Base-by-base conservation (phyloP, 2,888 invertebrate species). In the Gasteruption jaculator region DNA sequence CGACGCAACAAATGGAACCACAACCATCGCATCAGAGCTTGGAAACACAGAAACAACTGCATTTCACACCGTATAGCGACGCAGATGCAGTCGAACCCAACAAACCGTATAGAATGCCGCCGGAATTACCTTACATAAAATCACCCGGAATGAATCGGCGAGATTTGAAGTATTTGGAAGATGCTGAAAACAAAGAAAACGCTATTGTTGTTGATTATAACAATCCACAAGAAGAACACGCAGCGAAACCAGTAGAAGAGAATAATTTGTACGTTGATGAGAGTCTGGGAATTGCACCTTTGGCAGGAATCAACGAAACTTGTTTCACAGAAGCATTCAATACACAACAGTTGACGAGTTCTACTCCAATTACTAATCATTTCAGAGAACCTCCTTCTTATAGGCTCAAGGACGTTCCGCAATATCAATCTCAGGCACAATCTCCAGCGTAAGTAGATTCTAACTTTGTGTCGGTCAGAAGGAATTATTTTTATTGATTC, bases 161-260 rank as follows among this genome's bases (percentile, higher is more conserved):
- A n/a, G 69, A 65, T 27, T 52, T 69, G 8, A 68, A 70, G 37
- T 68, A 66, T 39, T 56, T 66, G 3, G 68, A 70, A 20, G 62
- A 60, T 11, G 65, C 68, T 0, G 69, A 71, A 16, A 58, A 71
- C 16, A 71, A 71, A 42, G 71, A 71, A 43, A 71, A 71, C 18
- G 57, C 67, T 1, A 53, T 65, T 6, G 56, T 53, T 2, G 46
- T 61, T 3, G 67, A 67, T 34, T 70, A 61, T 32, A 68, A 65
- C 32, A 57, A 57, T 20, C 53, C 59, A 11, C 15, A 49, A 5
- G 62, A 61, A 26, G 57, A 61, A 20, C 57, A 58, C 21, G 42
- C 57, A 2, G 55, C 62, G 27, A 59, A 59, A n/a, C 49, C 53
- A 19, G 12, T 48, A 3, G 57, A 59, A 0, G 56, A 58, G 10